Conservation (phyloP, 2,113 vertebrate species). For the Orthonyx spaldingii region DNA sequence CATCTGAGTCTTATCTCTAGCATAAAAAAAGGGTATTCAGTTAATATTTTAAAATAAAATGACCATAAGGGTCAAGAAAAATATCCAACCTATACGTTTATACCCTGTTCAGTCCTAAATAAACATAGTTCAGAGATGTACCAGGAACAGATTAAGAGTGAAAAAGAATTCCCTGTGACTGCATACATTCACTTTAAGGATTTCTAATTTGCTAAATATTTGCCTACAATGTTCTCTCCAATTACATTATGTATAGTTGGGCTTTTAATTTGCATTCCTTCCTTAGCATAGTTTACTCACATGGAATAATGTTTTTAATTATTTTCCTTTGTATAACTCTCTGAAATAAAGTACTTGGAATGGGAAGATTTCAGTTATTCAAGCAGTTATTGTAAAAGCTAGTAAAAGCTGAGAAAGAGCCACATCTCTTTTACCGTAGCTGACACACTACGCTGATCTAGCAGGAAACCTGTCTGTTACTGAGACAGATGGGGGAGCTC, state of each 20-base stretch:
- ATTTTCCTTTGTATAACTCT: constrained; percentile 5
- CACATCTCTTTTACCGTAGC: background rate
- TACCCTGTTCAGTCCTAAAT: background rate
- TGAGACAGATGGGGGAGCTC: constrained; percentile 81
- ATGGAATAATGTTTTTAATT: background rate
- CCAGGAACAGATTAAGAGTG: background rate
- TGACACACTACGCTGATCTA: constrained; percentile 62
- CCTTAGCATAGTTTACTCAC: background rate
- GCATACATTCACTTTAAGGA: background rate
- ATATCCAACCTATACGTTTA: background rate
- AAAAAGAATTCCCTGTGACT: background rate
- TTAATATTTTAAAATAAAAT: background rate
- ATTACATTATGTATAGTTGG: background rate
- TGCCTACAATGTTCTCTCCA: background rate
- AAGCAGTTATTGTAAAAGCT: constrained; percentile 28
- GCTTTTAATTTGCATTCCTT: background rate
- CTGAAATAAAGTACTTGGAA: background rate
- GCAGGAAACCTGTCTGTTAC: constrained; percentile 57
- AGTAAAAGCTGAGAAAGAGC: constrained; percentile 1
- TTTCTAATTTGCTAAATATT: background rate
- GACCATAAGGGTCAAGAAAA: background rate
- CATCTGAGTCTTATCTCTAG: background rate
- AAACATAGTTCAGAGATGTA: background rate
- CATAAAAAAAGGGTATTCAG: background rate
- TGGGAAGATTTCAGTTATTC: background rate